phyloP scores from a whole-genome alignment of 2,888 invertebrate species.

The Notocelia uddmanniana region DNA sequence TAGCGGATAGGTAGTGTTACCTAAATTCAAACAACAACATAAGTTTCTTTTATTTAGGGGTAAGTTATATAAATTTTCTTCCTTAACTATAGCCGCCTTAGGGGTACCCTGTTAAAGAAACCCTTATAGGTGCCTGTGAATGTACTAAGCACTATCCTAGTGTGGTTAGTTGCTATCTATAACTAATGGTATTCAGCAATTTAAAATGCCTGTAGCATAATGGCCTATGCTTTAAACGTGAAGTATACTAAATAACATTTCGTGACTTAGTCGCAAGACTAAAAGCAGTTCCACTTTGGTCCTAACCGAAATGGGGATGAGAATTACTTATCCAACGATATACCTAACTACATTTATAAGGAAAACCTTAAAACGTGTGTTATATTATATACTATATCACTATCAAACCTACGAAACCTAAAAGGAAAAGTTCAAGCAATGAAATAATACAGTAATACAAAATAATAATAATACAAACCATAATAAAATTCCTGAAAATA shows the following conservation, averaged over 20 bases:
- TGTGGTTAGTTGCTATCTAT: slow-evolving; percentile 23
- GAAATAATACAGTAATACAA: background rate
- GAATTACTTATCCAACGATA: background rate
- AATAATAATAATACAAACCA: slow-evolving; percentile 26
- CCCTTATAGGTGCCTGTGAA: slow-evolving; percentile 13
- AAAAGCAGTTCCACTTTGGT: slow-evolving; percentile 22
- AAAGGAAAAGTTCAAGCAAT: background rate
- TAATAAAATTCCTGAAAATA: slow-evolving; percentile 1
- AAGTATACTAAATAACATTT: background rate
- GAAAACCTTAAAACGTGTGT: background rate
- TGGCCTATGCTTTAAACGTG: background rate
- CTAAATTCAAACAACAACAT: slow-evolving; percentile 36
- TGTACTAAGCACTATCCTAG: slow-evolving; percentile 30
- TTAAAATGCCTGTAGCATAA: background rate
- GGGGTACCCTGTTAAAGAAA: slow-evolving; percentile 13
- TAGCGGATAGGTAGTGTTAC: slow-evolving; percentile 42
- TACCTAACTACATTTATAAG: background rate
- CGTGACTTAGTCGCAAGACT: background rate
- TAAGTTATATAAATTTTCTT: slow-evolving; percentile 38
- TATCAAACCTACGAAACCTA: background rate
- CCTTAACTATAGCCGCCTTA: slow-evolving; percentile 12
- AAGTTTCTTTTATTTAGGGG: slow-evolving; percentile 40
- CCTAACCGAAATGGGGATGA: slow-evolving; percentile 10
- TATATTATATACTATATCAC: background rate
- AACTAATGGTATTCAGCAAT: background rate